Conservation (phyloP, 2,113 vertebrate species). For the Otis tarda region DNA sequence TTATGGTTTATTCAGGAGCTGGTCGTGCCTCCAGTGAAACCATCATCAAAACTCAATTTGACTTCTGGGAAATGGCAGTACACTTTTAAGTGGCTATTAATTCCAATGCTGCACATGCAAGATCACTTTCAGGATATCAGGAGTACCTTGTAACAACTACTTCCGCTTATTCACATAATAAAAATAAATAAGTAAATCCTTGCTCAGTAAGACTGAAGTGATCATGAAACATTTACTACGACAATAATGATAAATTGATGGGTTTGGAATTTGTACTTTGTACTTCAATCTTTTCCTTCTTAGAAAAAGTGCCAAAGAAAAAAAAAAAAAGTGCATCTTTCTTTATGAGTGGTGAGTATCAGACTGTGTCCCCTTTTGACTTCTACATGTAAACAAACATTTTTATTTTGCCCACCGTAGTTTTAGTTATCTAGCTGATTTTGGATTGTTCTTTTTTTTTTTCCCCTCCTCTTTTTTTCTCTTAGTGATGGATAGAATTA, state of each 20-base stretch:
- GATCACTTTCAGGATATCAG: not conserved
- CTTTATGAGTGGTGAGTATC: not conserved
- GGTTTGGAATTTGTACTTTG: not conserved
- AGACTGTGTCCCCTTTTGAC: not conserved
- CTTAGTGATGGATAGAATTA: slow-evolving; percentile 34
- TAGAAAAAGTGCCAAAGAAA: not conserved
- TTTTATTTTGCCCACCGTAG: not conserved
- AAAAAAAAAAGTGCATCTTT: not conserved
- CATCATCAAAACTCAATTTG: slow-evolving; percentile 26
- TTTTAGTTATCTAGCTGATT: slow-evolving; percentile 12
- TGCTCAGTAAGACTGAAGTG: not conserved
- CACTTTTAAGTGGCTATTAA: slow-evolving; percentile 15
- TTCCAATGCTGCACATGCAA: not conserved
- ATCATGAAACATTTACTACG: not conserved
- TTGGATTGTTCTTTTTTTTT: not conserved
- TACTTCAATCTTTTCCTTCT: not conserved
- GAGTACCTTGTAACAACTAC: not conserved
- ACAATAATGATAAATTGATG: not conserved
- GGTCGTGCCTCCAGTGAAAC: slow-evolving; percentile 20
- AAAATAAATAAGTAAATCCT: not conserved
- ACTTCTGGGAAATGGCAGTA: slow-evolving; percentile 25
- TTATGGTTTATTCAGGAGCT: slow-evolving; percentile 10
- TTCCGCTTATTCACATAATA: not conserved
- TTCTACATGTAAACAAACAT: not conserved
- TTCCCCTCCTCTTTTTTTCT: not conserved